phyloP scores from a whole-genome alignment of 2,113 vertebrate species.

The Oenanthe oenanthe region DNA sequence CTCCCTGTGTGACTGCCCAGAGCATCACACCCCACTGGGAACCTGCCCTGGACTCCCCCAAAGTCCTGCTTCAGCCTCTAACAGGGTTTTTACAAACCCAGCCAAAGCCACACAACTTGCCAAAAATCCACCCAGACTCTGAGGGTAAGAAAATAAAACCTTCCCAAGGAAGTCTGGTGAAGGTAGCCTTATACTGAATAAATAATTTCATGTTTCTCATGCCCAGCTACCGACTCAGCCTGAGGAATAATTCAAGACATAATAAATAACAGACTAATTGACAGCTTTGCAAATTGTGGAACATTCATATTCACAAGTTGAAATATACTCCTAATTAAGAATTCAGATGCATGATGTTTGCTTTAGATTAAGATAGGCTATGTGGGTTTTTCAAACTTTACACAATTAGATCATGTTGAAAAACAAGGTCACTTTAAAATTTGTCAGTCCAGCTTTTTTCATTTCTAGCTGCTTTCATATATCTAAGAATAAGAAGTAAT shows the following conservation, averaged over 20 bases:
- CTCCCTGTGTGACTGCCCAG: background rate
- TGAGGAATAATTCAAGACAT: background rate
- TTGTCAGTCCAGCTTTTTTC: background rate
- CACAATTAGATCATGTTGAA: background rate
- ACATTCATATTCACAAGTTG: background rate
- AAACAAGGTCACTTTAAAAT: background rate
- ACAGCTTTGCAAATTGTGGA: background rate
- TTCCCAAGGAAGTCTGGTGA: background rate
- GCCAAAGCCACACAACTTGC: background rate
- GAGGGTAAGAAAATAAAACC: conserved; percentile 8
- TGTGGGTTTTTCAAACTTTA: background rate
- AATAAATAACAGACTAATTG: conserved; percentile 43
- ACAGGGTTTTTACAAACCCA: background rate
- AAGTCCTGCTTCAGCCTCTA: background rate
- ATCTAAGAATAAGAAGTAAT: background rate
- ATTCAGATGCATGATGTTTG: background rate
- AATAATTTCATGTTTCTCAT: background rate
- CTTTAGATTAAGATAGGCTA: background rate
- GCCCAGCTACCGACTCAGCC: background rate
- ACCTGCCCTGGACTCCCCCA: background rate
- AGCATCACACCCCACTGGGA: background rate
- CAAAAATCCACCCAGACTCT: background rate
- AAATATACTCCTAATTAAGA: background rate
- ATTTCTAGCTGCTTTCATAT: background rate
- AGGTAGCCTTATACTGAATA: conserved; percentile 4